phyloP scores from a whole-genome alignment of 2,797 vertebrate genomes.

The Dendrocincla tyrannina region DNA sequence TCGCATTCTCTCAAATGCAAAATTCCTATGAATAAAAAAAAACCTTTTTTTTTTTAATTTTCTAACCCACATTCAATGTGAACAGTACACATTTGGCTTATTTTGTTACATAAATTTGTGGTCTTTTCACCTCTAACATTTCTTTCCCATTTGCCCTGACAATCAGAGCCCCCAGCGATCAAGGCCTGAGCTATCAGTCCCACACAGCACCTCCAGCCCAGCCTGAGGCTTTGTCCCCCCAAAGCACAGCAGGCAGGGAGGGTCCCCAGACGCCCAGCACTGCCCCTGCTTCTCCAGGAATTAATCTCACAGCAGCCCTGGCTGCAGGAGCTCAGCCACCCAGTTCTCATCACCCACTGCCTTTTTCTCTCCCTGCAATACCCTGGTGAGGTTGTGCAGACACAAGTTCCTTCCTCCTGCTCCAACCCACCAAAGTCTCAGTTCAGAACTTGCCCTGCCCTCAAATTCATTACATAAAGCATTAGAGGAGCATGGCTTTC shows the following conservation, averaged over 20 bases:
- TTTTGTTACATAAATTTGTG: neutral
- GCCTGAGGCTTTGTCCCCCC: neutral
- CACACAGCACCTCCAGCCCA: neutral
- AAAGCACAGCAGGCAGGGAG: neutral
- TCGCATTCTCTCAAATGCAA: neutral
- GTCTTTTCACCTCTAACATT: neutral
- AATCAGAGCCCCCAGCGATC: neutral
- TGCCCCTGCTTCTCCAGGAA: neutral
- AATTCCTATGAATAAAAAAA: neutral
- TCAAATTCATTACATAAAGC: neutral
- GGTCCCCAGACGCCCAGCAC: neutral
- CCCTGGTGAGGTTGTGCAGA: neutral
- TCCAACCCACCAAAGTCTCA: neutral
- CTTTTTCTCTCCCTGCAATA: neutral
- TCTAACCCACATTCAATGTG: neutral
- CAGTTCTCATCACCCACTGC: neutral
- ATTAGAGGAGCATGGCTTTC: neutral
- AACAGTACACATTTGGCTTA: neutral
- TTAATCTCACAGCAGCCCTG: neutral
- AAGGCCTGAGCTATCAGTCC: neutral
- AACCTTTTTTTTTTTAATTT: neutral
- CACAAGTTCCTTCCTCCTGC: neutral
- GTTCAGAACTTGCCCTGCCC: neutral
- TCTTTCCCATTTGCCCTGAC: neutral
- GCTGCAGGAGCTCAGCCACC: neutral